Percentiles rank a stretch among this genome's conserved stretches.
Evolutionary conservation across 2,888 invertebrate genomes (phyloP).

Genomic region (Lottia gigantea): DNA sequence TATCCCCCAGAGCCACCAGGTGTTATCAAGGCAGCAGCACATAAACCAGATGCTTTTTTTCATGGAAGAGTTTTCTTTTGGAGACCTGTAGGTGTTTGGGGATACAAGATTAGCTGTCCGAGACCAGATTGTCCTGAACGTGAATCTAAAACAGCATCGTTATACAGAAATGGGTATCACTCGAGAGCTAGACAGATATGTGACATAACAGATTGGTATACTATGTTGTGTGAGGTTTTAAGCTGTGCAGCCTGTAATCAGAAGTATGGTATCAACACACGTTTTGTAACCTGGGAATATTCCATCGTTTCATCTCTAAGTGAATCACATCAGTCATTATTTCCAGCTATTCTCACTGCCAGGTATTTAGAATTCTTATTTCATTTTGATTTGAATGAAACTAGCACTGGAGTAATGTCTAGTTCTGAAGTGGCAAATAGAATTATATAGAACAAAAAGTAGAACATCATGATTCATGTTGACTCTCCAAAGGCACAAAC

Average conservation of each 20-base stretch:
- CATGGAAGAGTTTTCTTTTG: slow-evolving; percentile 11
- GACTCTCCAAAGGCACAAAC: too few species aligned
- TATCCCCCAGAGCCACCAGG: background rate
- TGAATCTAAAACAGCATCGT: background rate
- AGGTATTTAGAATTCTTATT: background rate
- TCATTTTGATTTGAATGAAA: too few species aligned
- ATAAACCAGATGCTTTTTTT: background rate
- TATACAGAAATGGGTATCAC: background rate
- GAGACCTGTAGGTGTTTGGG: slow-evolving; percentile 15
- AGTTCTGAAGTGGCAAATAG: too few species aligned
- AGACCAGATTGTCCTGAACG: slow-evolving; percentile 1
- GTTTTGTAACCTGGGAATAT: background rate
- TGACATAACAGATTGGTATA: slow-evolving; percentile 16
- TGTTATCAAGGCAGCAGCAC: background rate
- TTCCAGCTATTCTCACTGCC: slow-evolving; percentile 13
- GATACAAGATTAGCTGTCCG: slow-evolving; percentile 10
- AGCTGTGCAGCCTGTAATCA: background rate
- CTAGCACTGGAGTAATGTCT: too few species aligned
- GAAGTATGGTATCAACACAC: background rate
- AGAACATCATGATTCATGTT: too few species aligned
- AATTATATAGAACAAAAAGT: too few species aligned
- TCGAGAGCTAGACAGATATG: background rate
- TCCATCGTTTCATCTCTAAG: background rate
- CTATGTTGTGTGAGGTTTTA: slow-evolving; percentile 12
- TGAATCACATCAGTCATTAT: background rate